These are phyloP conservation scores for Drosophila bifasciata DNA, from an alignment of 1,140 invertebrate species.

Conservation along the genomic window DNA sequence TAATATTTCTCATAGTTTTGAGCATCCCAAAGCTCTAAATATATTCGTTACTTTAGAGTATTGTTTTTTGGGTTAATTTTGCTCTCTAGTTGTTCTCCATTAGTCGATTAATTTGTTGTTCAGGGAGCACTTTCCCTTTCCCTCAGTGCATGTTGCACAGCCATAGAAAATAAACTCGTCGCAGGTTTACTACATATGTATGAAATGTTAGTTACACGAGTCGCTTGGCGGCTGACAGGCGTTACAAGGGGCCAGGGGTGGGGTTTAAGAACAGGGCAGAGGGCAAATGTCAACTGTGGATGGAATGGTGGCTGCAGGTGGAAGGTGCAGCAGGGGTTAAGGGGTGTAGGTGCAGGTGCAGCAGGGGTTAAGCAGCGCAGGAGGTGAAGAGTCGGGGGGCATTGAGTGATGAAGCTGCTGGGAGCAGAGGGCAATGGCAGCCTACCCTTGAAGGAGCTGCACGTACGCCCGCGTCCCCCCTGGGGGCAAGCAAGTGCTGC, in stretches of 20 bases:
- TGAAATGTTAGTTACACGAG: constrained; percentile 49
- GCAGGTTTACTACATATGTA: constrained; percentile 20
- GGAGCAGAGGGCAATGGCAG: neutral
- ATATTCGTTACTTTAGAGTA: too few species aligned
- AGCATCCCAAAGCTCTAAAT: too few species aligned
- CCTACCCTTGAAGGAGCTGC: too few species aligned
- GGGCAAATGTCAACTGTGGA: constrained; percentile 47
- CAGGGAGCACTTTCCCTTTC: too few species aligned
- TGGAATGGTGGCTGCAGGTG: too few species aligned
- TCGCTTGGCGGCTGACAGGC: constrained; percentile 21
- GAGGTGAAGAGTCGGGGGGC: neutral
- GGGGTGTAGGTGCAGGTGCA: constrained; percentile 22
- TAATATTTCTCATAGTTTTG: too few species aligned
- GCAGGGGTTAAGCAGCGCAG: constrained; percentile 12
- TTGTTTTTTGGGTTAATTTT: too few species aligned
- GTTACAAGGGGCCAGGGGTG: neutral
- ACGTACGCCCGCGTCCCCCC: too few species aligned
- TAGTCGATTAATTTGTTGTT: too few species aligned
- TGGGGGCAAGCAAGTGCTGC: constrained; percentile 30
- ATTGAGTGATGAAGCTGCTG: neutral
- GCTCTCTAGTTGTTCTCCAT: too few species aligned
- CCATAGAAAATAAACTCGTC: neutral
- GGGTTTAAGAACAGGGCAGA: constrained; percentile 5
- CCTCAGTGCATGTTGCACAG: too few species aligned
- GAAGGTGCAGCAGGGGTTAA: constrained; percentile 19